phyloP scores from a whole-genome alignment of 2,113 vertebrate genomes.

The Echinops telfairi region DNA sequence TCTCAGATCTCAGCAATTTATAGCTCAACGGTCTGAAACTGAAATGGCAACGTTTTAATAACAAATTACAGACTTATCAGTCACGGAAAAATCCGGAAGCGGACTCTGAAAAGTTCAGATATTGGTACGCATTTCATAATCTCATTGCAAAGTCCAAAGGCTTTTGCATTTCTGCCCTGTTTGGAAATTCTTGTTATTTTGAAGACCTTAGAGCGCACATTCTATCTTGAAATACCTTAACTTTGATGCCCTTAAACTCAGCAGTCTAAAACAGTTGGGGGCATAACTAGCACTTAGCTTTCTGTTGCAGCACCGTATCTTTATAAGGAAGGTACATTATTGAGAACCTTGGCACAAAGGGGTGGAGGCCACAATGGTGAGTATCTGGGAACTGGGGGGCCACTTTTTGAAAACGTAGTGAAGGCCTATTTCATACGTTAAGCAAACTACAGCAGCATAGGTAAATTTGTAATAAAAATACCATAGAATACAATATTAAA shows the following conservation, averaged over 20 bases:
- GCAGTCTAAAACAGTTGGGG: slow-evolving; percentile 18
- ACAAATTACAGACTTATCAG: slow-evolving; percentile 67
- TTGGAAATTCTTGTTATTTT: slow-evolving; percentile 67
- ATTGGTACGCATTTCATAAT: slow-evolving; percentile 65
- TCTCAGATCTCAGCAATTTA: slow-evolving; percentile 74
- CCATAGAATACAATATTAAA: slow-evolving; percentile 52
- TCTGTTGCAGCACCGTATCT: slow-evolving; percentile 16
- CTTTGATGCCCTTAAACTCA: slow-evolving; percentile 23
- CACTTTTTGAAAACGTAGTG: slow-evolving; percentile 28
- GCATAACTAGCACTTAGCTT: slow-evolving; percentile 37
- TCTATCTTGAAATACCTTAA: slow-evolving; percentile 62
- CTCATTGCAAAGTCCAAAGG: slow-evolving; percentile 19
- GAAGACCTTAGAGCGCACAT: slow-evolving; percentile 50
- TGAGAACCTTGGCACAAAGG: slow-evolving; percentile 41
- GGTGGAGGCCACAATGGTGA: slow-evolving; percentile 13
- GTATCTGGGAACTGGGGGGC: neutral
- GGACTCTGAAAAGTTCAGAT: neutral
- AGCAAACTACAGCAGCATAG: slow-evolving; percentile 7
- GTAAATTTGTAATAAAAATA: slow-evolving; percentile 55
- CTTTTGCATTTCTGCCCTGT: slow-evolving; percentile 50
- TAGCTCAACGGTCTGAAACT: slow-evolving; percentile 58
- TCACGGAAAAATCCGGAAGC: slow-evolving; percentile 50
- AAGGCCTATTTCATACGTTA: slow-evolving; percentile 19
- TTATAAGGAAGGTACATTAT: slow-evolving; percentile 42
- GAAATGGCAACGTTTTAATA: slow-evolving; percentile 73